Evolutionary conservation across 2,888 invertebrate species (phyloP).

Genomic region (Plebejus argus): DNA sequence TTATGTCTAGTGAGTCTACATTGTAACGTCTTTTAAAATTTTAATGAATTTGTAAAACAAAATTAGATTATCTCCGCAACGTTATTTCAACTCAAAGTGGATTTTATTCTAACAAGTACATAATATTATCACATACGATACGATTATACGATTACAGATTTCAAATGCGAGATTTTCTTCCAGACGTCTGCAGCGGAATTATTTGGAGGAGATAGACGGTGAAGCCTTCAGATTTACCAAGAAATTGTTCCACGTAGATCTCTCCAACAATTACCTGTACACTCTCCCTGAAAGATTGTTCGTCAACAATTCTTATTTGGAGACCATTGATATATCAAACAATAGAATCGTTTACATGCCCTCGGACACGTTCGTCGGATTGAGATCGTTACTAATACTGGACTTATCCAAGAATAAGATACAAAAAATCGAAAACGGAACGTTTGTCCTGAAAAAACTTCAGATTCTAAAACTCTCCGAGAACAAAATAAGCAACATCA

Average conservation of each 20-base stretch:
- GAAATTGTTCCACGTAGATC: conserved; percentile 84
- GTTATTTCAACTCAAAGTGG: neutral
- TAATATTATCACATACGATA: too few species aligned
- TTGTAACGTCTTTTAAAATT: neutral
- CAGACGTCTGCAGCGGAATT: conserved; percentile 85
- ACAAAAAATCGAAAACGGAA: conserved; percentile 77
- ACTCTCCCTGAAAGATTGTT: conserved; percentile 81
- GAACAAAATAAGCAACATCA: conserved; percentile 83
- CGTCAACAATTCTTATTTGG: conserved; percentile 78
- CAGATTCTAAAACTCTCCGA: conserved; percentile 85
- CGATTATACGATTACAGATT: neutral
- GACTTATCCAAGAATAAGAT: conserved; percentile 86
- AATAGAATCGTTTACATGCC: conserved; percentile 83
- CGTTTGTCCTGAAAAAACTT: conserved; percentile 81
- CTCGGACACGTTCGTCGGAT: conserved; percentile 78
- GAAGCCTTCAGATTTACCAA: conserved; percentile 80
- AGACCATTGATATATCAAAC: conserved; percentile 84
- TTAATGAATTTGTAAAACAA: neutral
- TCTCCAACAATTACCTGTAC: conserved; percentile 84
- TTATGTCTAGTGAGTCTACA: neutral
- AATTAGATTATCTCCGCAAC: neutral
- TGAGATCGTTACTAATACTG: conserved; percentile 83
- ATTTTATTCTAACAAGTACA: neutral
- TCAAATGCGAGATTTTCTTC: conserved; percentile 50
- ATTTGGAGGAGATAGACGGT: conserved; percentile 81